phyloP scores from a whole-genome alignment of 2,888 invertebrate genomes.

The Chaetoderma sp. region DNA sequence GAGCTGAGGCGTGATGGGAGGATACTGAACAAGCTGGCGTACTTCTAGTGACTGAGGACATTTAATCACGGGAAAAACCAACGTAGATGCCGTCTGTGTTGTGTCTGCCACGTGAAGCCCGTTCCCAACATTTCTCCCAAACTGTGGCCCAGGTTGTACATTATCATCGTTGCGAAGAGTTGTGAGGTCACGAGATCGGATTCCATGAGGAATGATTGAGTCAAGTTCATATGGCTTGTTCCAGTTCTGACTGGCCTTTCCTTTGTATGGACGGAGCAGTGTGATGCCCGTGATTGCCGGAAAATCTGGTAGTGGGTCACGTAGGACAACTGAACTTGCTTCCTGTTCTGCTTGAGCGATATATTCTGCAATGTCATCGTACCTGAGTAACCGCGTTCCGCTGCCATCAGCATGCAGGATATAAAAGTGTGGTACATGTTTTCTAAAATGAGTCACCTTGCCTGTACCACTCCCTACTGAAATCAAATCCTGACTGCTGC shows the following conservation, averaged over 20 bases:
- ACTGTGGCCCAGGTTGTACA: slow-evolving; percentile 60
- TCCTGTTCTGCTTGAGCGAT: slow-evolving; percentile 61
- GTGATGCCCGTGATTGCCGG: slow-evolving; percentile 66
- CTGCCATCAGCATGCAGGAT: slow-evolving; percentile 64
- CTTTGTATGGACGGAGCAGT: slow-evolving; percentile 58
- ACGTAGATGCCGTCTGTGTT: slow-evolving; percentile 38
- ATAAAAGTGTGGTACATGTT: slow-evolving; percentile 67
- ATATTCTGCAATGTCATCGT: slow-evolving; percentile 65
- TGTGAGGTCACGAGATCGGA: slow-evolving; percentile 59
- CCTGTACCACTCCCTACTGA: slow-evolving; percentile 35
- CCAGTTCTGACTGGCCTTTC: slow-evolving; percentile 62
- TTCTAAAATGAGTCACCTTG: slow-evolving; percentile 47
- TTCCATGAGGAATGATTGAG: slow-evolving; percentile 65
- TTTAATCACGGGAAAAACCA: slow-evolving; percentile 53
- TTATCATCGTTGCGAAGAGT: slow-evolving; percentile 62
- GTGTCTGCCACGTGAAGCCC: slow-evolving; percentile 58
- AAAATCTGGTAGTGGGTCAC: slow-evolving; percentile 64
- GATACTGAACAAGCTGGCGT: slow-evolving; percentile 65
- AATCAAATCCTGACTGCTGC: too few relatives aligned
- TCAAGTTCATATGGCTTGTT: slow-evolving; percentile 61
- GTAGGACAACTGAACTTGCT: slow-evolving; percentile 62
- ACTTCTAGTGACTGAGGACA: slow-evolving; percentile 63
- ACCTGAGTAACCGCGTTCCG: slow-evolving; percentile 65
- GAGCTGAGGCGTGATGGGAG: slow-evolving; percentile 53
- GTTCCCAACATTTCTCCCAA: slow-evolving; percentile 64